phyloP scores from a whole-genome alignment of 2,113 vertebrate genomes.

The Pao palembangensis region DNA sequence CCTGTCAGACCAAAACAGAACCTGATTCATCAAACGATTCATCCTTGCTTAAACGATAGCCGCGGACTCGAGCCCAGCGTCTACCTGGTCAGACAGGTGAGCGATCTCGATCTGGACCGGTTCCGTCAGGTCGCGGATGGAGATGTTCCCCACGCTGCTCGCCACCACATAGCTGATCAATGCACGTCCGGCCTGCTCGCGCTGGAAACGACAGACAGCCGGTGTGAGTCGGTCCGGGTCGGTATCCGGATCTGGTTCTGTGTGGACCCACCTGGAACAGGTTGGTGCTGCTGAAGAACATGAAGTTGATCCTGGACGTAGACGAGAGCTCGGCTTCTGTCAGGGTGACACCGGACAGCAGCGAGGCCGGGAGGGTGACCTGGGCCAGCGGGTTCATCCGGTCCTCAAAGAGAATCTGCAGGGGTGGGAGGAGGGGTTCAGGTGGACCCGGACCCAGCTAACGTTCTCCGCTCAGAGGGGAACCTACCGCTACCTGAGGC shows the following conservation, averaged over 20 bases:
- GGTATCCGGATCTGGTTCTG: background rate
- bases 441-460: background rate
- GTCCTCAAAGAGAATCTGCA: conserved; percentile 83
- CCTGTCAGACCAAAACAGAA: conserved; percentile 58
- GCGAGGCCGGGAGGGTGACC: conserved; percentile 81
- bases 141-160: conserved; percentile 88
- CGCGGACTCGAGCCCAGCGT: too few relatives aligned
- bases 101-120: conserved; percentile 84
- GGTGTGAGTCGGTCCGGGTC: background rate
- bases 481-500: conserved; percentile 80
- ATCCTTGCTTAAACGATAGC: too few relatives aligned
- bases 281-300: conserved; percentile 91
- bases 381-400: conserved; percentile 76
- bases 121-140: conserved; percentile 80
- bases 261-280: conserved; percentile 80
- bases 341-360: conserved; percentile 78
- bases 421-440: background rate
- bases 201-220: conserved; percentile 36
- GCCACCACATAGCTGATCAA: conserved; percentile 93
- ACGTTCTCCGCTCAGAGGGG: too few relatives aligned
- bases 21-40: background rate
- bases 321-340: conserved; percentile 67
- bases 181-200: conserved; percentile 36
- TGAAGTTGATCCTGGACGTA: conserved; percentile 87
- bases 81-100: conserved; percentile 80